Evolutionary conservation across 2,797 vertebrate species (phyloP), one percentile per base, ranked within the genome.

Genomic region (Chaenodraco wilsoni): DNA sequence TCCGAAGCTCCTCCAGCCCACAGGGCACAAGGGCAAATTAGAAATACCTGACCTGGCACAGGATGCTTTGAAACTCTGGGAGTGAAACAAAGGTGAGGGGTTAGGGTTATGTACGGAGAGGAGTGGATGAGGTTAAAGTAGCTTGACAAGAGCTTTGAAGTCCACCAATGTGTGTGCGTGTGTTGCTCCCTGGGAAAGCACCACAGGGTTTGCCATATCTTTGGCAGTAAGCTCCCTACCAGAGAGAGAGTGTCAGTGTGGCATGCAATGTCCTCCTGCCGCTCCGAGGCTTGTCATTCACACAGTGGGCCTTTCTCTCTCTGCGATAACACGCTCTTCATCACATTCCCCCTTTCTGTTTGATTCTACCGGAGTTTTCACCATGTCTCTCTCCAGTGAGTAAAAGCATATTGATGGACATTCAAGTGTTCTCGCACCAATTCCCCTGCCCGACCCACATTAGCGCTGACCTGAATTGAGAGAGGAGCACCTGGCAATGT

Each of bases 381-480:
- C 66, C 75, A 69, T 40, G 21, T 82, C 72, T 77, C 70, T 76
- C 70, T 89, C 68, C 10, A 67, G 76, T 74, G 69, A 88, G 78
- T 79, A 66, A 78, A 37, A 82, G 69, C 84, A 84, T 76, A 82
- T 74, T 88, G 84, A 89, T 70, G 83, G 81, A 72, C 81, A 76
- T 74, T 84, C 65, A 81, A 71, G 77, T 60, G 70, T 84, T 84
- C 64, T 77, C 58, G 41, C 80, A 66, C 76, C 76, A 43, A 14
- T 81, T 79, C 71, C 46, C 74, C 72, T 66, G 37, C 72, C 68
- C 17, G 19, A 73, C 77, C 74, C 78, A 69, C 74, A 74, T 55
- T 73, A 69, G 76, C 74, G 17, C 57, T 88, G 92, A 88, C 89
- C 87, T 88, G 88, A 87, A 90, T 72, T 79, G 86, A 84, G 83